Evolutionary conservation across 2,888 invertebrate genomes (phyloP).

Genomic region (Parapristionchus giblindavisi): DNA sequence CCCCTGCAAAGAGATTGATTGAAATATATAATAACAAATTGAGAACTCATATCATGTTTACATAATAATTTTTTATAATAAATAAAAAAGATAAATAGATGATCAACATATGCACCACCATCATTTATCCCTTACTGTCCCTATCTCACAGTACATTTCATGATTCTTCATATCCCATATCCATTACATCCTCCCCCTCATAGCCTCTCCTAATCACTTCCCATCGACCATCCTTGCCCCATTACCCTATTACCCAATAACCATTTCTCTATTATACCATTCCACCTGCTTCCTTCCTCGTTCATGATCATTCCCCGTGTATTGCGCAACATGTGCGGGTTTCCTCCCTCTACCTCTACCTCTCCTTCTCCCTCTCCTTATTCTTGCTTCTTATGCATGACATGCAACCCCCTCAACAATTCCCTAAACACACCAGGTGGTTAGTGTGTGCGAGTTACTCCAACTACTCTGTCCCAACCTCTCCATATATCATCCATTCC

Average conservation of each 20-base stretch:
- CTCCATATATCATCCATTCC: too few species aligned
- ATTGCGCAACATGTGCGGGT: too few species aligned
- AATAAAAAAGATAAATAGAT: too few species aligned
- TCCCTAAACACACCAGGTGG: too few species aligned
- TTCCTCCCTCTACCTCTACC: too few species aligned
- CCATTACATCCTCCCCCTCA: background rate
- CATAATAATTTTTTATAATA: background rate
- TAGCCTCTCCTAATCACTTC: background rate
- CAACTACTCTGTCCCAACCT: too few species aligned
- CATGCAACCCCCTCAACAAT: conserved; percentile 23
- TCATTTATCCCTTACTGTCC: background rate
- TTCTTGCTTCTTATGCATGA: background rate
- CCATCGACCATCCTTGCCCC: background rate
- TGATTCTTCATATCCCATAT: background rate
- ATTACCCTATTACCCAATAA: background rate
- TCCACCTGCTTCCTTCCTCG: too few species aligned
- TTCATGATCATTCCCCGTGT: too few species aligned
- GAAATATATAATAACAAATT: background rate
- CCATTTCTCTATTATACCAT: conserved; percentile 15
- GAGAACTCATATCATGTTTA: background rate
- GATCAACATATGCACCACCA: background rate
- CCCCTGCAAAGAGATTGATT: background rate
- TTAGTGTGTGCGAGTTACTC: too few species aligned
- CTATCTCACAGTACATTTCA: background rate
- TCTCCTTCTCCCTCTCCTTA: conserved; percentile 17